These are phyloP conservation scores for Casuarius casuarius DNA, from an alignment of 2,113 vertebrate genomes.

Conservation along the genomic window DNA sequence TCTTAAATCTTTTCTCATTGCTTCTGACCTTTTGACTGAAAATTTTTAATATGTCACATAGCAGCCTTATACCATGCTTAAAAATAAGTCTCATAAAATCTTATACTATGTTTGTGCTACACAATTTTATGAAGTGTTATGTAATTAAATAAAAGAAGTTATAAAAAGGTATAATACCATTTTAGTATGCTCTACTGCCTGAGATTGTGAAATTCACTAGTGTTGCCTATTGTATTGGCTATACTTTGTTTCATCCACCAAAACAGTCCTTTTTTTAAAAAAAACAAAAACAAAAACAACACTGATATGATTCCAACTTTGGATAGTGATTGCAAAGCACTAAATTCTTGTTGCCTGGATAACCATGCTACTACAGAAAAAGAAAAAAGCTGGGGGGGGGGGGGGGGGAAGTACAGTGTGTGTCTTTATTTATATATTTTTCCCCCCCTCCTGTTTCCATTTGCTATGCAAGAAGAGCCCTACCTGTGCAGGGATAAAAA, in stretches of 20 bases:
- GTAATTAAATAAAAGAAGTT: neutral
- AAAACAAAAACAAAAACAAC: neutral
- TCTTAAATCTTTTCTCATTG: neutral
- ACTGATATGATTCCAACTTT: neutral
- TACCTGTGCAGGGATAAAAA: constrained; percentile 34
- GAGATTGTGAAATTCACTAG: neutral
- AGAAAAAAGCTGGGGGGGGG: no score
- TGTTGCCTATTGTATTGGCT: neutral
- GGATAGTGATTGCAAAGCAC: neutral
- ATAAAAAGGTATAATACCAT: neutral
- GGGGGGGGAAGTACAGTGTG: neutral
- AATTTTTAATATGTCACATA: fast-evolving
- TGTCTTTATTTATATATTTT: no score
- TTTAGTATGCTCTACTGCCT: neutral
- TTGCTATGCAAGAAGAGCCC: neutral
- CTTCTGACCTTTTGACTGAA: neutral
- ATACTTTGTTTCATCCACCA: neutral
- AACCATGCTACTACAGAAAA: neutral
- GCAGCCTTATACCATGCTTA: neutral
- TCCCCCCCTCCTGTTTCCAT: neutral
- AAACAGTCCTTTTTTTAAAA: neutral
- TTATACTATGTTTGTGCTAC: neutral
- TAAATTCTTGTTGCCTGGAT: neutral
- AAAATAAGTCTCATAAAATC: neutral
- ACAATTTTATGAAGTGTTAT: neutral